phyloP scores from a whole-genome alignment of 2,797 vertebrate genomes.

The Enteromius afrohamiltoni region DNA sequence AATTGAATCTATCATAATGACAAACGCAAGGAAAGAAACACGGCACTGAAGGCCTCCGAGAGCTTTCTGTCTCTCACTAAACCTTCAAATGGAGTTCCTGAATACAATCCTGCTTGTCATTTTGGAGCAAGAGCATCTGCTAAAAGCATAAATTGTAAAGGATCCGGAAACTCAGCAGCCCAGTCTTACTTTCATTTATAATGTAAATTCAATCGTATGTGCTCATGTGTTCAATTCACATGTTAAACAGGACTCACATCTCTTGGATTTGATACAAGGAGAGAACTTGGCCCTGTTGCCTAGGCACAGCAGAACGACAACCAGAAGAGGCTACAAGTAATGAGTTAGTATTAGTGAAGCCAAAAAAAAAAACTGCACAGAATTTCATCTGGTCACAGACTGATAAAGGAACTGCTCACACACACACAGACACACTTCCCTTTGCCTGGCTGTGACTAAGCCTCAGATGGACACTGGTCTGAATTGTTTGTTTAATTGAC shows the following conservation, averaged over 20 bases:
- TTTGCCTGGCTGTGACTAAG: conserved; percentile 39
- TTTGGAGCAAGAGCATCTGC: conserved; percentile 9
- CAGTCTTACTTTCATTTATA: conserved; percentile 31
- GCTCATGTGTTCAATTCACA: conserved; percentile 40
- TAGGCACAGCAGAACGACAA: conserved; percentile 39
- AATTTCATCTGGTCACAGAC: conserved; percentile 55
- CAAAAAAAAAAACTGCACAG: conserved; percentile 44
- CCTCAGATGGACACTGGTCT: conserved; percentile 50
- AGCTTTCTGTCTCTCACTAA: conserved; percentile 6
- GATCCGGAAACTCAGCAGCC: conserved; percentile 23
- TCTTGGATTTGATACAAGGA: conserved; percentile 43
- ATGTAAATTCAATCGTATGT: conserved; percentile 43
- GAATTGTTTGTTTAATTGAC: conserved; percentile 66
- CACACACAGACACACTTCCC: conserved; percentile 2
- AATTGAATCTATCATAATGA: conserved; percentile 32
- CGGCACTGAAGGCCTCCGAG: not conserved
- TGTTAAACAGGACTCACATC: conserved; percentile 46
- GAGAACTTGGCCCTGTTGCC: conserved; percentile 23
- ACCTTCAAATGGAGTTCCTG: conserved; percentile 23
- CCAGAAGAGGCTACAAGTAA: conserved; percentile 49
- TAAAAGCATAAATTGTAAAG: conserved; percentile 11
- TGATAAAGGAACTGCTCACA: conserved; percentile 47
- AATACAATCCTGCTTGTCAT: not conserved
- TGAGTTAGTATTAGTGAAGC: conserved; percentile 56
- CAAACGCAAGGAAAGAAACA: not conserved